A percentile compares a stretch with the other conserved stretches of the same genome.
phyloP scores from a whole-genome alignment of 2,113 vertebrate species.

The Meleagris gallopavo region DNA sequence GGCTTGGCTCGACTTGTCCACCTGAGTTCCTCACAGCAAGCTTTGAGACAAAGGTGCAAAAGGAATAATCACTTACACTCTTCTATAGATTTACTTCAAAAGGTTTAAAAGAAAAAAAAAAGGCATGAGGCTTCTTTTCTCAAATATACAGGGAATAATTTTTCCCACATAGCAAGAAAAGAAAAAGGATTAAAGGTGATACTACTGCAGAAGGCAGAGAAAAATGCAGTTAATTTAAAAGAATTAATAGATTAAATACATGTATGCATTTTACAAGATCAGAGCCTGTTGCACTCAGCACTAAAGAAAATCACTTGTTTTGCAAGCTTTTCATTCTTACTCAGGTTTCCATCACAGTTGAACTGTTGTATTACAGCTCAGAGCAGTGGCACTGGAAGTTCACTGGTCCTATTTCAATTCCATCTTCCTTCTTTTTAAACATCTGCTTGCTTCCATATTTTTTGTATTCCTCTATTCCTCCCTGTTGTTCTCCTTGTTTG shows the following conservation, averaged over 20 bases:
- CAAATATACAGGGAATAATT: background rate
- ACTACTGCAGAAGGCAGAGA: background rate
- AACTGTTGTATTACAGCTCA: background rate
- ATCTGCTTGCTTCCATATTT: background rate
- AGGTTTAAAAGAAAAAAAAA: background rate
- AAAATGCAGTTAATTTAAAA: background rate
- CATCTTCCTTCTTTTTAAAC: background rate
- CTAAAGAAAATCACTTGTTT: background rate
- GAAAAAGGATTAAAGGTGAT: background rate
- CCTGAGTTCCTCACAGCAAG: no score
- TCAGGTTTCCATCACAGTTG: constrained; percentile 5
- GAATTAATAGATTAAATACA: background rate
- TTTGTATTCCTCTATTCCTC: background rate
- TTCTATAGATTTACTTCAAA: background rate
- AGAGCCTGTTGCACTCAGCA: background rate
- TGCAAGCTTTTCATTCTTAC: background rate
- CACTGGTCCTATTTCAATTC: background rate
- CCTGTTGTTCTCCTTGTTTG: background rate
- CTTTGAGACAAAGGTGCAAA: no score
- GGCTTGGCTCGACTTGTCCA: no score
- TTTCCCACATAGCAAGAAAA: background rate
- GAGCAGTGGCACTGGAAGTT: background rate
- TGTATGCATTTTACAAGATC: background rate
- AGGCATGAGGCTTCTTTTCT: background rate
- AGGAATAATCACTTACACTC: no score